Conservation (phyloP, 1,140 invertebrate genomes). For the Pachypeltis micranthus region DNA sequence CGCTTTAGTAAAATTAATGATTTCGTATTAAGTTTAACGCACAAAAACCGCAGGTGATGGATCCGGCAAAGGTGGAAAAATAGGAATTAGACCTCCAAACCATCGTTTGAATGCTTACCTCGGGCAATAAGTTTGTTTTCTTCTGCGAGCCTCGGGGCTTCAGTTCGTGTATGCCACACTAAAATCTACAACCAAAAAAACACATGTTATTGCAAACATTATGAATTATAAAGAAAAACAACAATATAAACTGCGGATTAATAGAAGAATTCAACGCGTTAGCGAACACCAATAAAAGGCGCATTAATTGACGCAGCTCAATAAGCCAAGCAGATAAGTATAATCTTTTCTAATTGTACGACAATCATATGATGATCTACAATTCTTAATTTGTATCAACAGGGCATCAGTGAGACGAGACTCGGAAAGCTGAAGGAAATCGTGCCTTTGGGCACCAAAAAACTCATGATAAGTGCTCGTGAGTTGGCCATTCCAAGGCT, state of each 20-base stretch:
- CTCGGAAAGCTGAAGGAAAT: no score
- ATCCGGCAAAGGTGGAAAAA: no score
- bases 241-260: background rate
- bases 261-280: background rate
- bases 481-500: no score
- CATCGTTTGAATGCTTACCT: slow-evolving; percentile 47
- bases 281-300: background rate
- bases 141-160: slow-evolving; percentile 59
- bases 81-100: slow-evolving; percentile 72
- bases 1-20: no score
- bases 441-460: no score
- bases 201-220: background rate
- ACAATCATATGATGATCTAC: no score
- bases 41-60: no score
- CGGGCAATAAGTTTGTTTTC: slow-evolving; percentile 45
- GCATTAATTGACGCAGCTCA: background rate
- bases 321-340: background rate
- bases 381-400: background rate
- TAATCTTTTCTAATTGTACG: no score
- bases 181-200: slow-evolving; percentile 47
- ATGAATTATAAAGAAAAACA: background rate
- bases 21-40: no score
- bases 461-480: no score
- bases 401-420: background rate
- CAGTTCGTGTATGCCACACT: slow-evolving; percentile 95